Percentiles rank a stretch among this genome's conserved stretches.
phyloP scores from a whole-genome alignment of 2,797 vertebrate genomes.

The Babyrousa celebensis region DNA sequence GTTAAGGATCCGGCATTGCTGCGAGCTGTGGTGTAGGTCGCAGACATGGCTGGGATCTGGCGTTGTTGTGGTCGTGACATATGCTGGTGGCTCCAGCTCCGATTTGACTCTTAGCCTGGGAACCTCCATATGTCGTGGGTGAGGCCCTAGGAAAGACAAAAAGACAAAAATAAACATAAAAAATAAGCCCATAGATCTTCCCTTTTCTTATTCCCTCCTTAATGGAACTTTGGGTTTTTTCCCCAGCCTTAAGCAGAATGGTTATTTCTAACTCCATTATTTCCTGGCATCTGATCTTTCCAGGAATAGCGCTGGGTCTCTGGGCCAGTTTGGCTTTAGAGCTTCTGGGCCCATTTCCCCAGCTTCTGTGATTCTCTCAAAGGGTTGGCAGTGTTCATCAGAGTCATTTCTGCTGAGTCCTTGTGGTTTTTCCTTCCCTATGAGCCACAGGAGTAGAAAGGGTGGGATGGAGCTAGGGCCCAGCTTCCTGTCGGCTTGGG shows the following conservation, averaged over 20 bases:
- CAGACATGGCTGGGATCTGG: no score
- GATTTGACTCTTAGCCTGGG: no score
- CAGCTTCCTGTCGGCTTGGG: not conserved
- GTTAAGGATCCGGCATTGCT: no score
- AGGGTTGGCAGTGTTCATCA: not conserved
- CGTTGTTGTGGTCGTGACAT: no score
- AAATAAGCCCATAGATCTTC: not conserved
- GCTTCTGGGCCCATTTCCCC: not conserved
- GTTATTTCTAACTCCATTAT: slow-evolving; percentile 71
- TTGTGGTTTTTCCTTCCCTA: not conserved
- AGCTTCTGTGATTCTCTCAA: not conserved
- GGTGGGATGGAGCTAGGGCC: not conserved
- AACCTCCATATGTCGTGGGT: no score
- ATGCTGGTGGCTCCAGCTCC: no score
- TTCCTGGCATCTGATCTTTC: slow-evolving; percentile 59
- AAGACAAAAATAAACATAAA: not conserved
- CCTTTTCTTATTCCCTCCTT: not conserved
- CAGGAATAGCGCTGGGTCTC: slow-evolving; percentile 44
- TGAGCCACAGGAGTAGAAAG: not conserved
- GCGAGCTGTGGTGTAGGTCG: no score
- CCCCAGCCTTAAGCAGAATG: slow-evolving; percentile 67
- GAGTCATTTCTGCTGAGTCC: not conserved
- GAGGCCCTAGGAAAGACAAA: no score
- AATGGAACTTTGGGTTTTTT: slow-evolving; percentile 20
- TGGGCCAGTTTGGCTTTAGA: not conserved